Conservation (phyloP, 1,140 invertebrate species). For the Drosophila sulfurigaster region DNA sequence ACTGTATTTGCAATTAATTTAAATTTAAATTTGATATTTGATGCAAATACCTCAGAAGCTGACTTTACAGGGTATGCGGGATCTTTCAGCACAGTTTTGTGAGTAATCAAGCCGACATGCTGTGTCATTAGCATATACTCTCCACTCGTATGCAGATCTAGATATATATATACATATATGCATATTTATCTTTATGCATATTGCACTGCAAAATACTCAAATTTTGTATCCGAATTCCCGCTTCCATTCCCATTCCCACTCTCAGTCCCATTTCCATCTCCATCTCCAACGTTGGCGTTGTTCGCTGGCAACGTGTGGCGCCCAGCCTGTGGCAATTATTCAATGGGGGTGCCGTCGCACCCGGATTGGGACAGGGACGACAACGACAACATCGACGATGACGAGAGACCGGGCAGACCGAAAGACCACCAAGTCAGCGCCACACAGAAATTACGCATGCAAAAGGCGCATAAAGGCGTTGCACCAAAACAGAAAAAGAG, state of each 20-base stretch:
- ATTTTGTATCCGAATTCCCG: conserved; percentile 34
- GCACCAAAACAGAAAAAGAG: conserved; percentile 50
- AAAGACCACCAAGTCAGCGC: conserved; percentile 60
- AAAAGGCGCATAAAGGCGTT: conserved; percentile 73
- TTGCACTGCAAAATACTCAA: conserved; percentile 36
- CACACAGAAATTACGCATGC: conserved; percentile 72
- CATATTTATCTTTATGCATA: conserved; percentile 38
- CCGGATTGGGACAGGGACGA: conserved; percentile 33
- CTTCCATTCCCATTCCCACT: background rate
- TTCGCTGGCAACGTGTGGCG: conserved; percentile 62
- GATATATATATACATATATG: conserved; percentile 31
- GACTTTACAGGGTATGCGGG: conserved; percentile 24
- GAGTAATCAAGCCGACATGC: conserved; percentile 79
- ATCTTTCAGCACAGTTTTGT: conserved; percentile 45
- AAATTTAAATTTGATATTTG: background rate
- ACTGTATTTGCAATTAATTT: conserved; percentile 15
- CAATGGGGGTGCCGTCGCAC: conserved; percentile 76
- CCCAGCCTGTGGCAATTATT: conserved; percentile 81
- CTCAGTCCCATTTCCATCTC: background rate
- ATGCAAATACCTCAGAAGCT: background rate
- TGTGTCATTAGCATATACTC: conserved; percentile 67
- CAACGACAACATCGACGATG: conserved; percentile 14
- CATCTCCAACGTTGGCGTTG: background rate
- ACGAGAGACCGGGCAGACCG: conserved; percentile 19
- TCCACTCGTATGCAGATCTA: conserved; percentile 32